Conservation (phyloP, 2,113 vertebrate species). For the Sinocyclocheilus grahami region DNA sequence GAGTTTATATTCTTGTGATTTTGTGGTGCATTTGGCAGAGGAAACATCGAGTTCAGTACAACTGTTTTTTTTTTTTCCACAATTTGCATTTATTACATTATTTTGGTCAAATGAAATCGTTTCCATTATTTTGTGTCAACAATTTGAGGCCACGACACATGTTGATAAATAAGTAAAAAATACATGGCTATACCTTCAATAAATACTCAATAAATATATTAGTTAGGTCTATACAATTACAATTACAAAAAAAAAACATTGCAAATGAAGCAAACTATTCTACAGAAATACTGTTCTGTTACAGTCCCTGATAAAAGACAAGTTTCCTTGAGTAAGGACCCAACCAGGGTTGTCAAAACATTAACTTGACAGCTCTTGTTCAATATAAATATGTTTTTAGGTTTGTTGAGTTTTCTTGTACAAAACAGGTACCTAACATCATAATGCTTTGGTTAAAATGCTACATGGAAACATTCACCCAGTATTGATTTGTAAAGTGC, state of each 20-base stretch:
- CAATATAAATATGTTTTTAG: slow-evolving; percentile 38
- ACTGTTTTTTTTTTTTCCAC: slow-evolving; percentile 8
- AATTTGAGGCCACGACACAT: slow-evolving; percentile 66
- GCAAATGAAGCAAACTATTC: slow-evolving; percentile 67
- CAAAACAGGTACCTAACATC: slow-evolving; percentile 60
- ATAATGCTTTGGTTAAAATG: slow-evolving; percentile 80
- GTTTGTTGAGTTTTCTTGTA: slow-evolving; percentile 39
- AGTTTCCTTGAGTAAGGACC: slow-evolving; percentile 43
- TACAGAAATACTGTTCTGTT: slow-evolving; percentile 77
- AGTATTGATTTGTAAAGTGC: slow-evolving; percentile 79
- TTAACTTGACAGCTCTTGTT: slow-evolving; percentile 41
- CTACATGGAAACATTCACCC: slow-evolving; percentile 75
- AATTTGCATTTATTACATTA: slow-evolving; percentile 58
- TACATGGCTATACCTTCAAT: slow-evolving; percentile 74
- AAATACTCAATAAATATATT: slow-evolving; percentile 83
- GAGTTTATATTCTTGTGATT: no score
- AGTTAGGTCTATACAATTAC: slow-evolving; percentile 73
- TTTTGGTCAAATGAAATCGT: slow-evolving; percentile 73
- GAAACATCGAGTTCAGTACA: neutral
- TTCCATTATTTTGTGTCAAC: slow-evolving; percentile 64
- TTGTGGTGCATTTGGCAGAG: neutral
- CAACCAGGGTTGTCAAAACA: slow-evolving; percentile 61
- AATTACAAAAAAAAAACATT: slow-evolving; percentile 60
- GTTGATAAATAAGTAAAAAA: slow-evolving; percentile 83
- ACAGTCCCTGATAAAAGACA: slow-evolving; percentile 72